These are phyloP conservation scores for Silurus meridionalis DNA, from an alignment of 2,113 vertebrate genomes.

Conservation along the genomic window DNA sequence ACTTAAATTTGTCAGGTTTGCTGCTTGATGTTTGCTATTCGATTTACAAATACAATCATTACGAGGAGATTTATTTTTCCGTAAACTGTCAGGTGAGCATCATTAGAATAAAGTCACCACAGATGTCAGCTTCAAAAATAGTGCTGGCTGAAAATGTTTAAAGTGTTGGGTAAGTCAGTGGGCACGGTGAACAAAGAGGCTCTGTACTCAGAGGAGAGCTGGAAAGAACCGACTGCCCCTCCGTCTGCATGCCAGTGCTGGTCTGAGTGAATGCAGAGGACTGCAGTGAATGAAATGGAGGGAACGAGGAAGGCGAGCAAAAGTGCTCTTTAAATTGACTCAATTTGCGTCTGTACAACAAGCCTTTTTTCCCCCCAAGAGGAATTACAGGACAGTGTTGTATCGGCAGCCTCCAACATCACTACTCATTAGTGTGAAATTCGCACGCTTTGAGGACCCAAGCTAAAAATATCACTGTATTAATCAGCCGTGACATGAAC, in stretches of 20 bases:
- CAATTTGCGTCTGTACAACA: not conserved
- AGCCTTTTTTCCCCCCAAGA: not conserved
- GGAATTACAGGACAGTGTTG: not conserved
- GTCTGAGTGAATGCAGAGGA: constrained; percentile 16
- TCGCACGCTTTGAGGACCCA: not conserved
- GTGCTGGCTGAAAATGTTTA: constrained; percentile 30
- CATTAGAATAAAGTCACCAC: not conserved
- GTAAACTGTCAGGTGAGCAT: not conserved
- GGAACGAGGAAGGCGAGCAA: not conserved
- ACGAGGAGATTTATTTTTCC: not conserved
- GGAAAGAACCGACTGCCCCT: constrained; percentile 40
- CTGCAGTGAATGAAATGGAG: constrained; percentile 3
- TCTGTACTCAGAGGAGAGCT: constrained; percentile 46
- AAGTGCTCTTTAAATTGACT: not conserved
- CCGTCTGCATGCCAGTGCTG: constrained; percentile 33
- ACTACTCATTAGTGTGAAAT: not conserved
- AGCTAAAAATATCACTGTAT: not conserved
- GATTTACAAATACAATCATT: not conserved
- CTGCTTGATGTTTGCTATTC: not conserved
- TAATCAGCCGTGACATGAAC: too few relatives aligned
- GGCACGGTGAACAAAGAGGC: constrained; percentile 48
- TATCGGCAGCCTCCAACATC: not conserved
- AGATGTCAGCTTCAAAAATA: constrained; percentile 13
- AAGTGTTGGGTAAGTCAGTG: constrained; percentile 35
- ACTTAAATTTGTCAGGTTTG: not conserved